phyloP scores from a whole-genome alignment of 2,797 vertebrate genomes.

The Rhinella marina region DNA sequence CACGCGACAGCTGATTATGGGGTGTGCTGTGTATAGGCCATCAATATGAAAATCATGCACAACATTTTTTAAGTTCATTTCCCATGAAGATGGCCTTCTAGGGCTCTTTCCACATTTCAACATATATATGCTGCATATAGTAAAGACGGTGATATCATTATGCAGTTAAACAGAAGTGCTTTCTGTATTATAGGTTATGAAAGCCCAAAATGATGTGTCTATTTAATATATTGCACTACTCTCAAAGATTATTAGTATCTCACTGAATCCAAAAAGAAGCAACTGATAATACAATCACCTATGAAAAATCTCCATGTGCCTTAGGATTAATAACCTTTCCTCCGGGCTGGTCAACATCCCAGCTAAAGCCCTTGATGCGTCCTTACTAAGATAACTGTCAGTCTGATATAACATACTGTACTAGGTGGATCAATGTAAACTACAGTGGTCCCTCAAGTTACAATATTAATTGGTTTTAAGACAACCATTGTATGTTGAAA shows the following conservation, averaged over 20 bases:
- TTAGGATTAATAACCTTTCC: not conserved
- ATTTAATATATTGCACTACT: not conserved
- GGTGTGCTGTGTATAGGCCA: too few relatives aligned
- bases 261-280: not conserved
- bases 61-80: not conserved
- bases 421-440: not conserved
- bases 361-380: not conserved
- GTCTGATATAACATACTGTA: not conserved
- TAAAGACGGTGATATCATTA: not conserved
- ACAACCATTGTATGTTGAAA: too few relatives aligned
- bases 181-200: not conserved
- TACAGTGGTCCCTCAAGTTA: too few relatives aligned
- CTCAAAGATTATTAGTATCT: not conserved
- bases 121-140: not conserved
- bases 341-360: not conserved
- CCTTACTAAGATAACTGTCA: too few relatives aligned
- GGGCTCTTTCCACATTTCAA: not conserved
- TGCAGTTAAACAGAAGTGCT: not conserved
- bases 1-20: too few relatives aligned
- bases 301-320: not conserved
- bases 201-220: not conserved
- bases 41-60: too few relatives aligned
- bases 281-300: too few relatives aligned
- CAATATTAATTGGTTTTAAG: too few relatives aligned
- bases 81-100: not conserved